Percentiles rank a stretch among this genome's conserved stretches.
phyloP scores from a whole-genome alignment of 2,113 vertebrate species.

The Stigmatopora argus region DNA sequence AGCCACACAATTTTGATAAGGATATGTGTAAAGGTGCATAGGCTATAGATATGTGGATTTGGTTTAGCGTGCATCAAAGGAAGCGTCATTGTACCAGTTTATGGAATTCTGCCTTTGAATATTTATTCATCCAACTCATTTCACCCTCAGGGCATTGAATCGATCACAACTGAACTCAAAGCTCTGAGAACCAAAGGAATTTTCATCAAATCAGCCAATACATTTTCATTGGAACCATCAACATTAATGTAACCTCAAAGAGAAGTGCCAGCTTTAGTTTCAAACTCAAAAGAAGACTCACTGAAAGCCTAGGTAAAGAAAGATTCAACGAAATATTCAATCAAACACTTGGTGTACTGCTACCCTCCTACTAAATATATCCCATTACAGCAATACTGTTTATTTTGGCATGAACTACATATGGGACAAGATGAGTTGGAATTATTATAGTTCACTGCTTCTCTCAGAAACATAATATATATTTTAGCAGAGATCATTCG shows the following conservation, averaged over 20 bases:
- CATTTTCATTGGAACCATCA: background rate
- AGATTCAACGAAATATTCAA: background rate
- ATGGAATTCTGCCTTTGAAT: too few relatives aligned
- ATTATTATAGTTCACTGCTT: too few relatives aligned
- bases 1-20: background rate
- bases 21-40: background rate
- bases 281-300: background rate
- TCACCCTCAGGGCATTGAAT: too few relatives aligned
- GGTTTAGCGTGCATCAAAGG: background rate
- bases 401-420: too few relatives aligned
- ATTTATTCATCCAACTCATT: too few relatives aligned
- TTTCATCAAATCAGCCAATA: background rate
- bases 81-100: background rate
- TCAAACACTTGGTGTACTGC: too few relatives aligned
- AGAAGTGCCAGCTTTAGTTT: background rate
- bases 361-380: too few relatives aligned
- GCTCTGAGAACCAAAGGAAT: background rate
- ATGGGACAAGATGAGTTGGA: too few relatives aligned
- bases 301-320: background rate
- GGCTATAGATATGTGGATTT: background rate
- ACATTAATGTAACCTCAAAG: background rate
- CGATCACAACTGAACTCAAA: too few relatives aligned
- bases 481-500: too few relatives aligned
- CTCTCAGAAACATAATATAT: too few relatives aligned
- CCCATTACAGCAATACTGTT: too few relatives aligned